These are phyloP conservation scores for Nerophis ophidion DNA, from an alignment of 2,113 vertebrate species.

Conservation along the genomic window DNA sequence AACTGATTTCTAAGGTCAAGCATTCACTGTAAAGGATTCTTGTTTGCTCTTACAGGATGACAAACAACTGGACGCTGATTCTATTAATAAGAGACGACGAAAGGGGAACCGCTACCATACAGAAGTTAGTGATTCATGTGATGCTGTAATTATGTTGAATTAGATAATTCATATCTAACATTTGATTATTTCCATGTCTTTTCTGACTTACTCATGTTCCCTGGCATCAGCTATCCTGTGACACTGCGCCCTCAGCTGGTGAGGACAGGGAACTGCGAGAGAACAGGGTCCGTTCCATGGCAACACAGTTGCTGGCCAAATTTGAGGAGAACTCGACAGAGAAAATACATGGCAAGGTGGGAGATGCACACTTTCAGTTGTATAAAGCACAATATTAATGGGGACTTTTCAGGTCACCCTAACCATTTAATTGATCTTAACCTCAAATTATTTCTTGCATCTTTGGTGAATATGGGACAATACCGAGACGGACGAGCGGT, in stretches of 20 bases:
- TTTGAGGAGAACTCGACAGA: slow-evolving; percentile 82
- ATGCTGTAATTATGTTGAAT: no score
- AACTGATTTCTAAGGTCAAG: not conserved
- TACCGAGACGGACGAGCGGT: no score
- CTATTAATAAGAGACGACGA: slow-evolving; percentile 80
- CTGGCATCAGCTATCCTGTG: slow-evolving; percentile 67
- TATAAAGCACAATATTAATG: not conserved
- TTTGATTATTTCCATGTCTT: not conserved
- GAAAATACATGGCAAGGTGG: slow-evolving; percentile 74
- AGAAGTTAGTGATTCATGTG: slow-evolving; percentile 70
- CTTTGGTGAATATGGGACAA: no score
- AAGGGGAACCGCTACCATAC: slow-evolving; percentile 74
- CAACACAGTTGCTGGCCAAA: slow-evolving; percentile 88
- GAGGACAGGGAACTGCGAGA: slow-evolving; percentile 73
- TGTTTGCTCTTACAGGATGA: slow-evolving; percentile 68
- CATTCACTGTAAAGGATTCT: not conserved
- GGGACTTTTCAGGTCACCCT: not conserved
- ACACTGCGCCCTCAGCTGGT: slow-evolving; percentile 62
- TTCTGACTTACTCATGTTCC: not conserved
- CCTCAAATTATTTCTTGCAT: no score
- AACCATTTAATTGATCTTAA: no score
- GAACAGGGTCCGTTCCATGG: slow-evolving; percentile 94
- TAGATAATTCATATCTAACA: not conserved
- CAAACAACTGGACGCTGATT: slow-evolving; percentile 78
- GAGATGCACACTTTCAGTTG: slow-evolving; percentile 11